Conservation (phyloP, 2,113 vertebrate species). For the Psophia crepitans region DNA sequence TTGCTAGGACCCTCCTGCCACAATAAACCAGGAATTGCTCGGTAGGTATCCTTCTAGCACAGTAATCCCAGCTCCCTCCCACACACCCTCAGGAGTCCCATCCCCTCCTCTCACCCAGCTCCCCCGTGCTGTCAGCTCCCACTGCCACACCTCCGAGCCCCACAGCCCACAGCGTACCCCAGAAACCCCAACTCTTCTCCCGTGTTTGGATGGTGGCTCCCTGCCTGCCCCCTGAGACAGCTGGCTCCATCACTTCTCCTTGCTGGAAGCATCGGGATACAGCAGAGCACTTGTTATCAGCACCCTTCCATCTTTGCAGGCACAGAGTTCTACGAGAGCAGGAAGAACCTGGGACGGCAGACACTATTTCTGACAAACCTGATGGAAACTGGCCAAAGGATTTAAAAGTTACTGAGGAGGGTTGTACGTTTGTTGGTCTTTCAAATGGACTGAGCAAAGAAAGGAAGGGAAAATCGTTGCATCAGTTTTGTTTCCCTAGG, state of each 20-base stretch:
- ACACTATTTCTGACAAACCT: not conserved
- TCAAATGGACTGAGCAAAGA: not conserved
- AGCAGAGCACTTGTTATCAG: not conserved
- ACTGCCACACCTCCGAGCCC: rapidly evolving
- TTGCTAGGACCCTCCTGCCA: not conserved
- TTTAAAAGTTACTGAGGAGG: not conserved
- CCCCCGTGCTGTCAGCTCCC: not conserved
- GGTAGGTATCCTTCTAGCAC: not conserved
- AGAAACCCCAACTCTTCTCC: not conserved
- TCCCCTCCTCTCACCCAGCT: not conserved
- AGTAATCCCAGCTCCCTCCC: not conserved
- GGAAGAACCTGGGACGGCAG: not conserved
- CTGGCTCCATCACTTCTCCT: not conserved
- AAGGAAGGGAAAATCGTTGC: not conserved
- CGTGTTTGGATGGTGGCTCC: rapidly evolving
- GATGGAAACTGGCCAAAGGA: not conserved
- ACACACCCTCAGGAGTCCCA: not conserved
- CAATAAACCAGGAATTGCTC: not conserved
- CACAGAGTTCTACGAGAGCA: not conserved
- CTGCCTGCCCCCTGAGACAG: not conserved
- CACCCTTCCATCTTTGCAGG: not conserved
- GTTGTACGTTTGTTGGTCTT: rapidly evolving
- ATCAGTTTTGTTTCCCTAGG: not conserved
- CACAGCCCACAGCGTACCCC: not conserved
- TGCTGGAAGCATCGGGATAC: not conserved